Evolutionary conservation across 2,797 vertebrate species (phyloP), one percentile per base, ranked within the genome.

Genomic region (Microchirus variegatus): DNA sequence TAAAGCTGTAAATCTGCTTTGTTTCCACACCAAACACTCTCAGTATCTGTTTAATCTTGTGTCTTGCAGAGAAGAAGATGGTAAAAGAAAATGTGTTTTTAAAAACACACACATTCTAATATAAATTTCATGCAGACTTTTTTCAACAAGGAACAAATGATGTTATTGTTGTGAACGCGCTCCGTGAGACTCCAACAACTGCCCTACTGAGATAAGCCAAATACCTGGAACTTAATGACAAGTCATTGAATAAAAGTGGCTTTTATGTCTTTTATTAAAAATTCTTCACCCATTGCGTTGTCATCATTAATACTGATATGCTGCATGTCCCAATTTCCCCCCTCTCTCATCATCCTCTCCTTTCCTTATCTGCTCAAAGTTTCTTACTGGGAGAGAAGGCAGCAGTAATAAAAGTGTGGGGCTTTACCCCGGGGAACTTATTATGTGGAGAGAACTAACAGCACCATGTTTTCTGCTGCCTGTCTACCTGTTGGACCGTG

Each of bases 391-490:
- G 66, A n/a, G 78, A 76, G 51, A 67, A 73, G 73, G 71, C 74
- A 74, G 70, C 65, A 37, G 77, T 68, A 81, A 72, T 76, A 80
- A 82, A 46, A 78, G 64, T 80, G 69, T 77, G 48, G 75, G 71
- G 58, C 75, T 69, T 63, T 46, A 82, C 84, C 81, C 83, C 52
- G 15, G 85, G 86, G 87, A 90, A 82, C 86, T 84, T 89, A 82
- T 88, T 89, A 86, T 84, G 76, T 85, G 26, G 60, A 62, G 72
- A 89, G 77, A 87, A 87, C 78, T 84, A 88, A 83, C 73, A 40
- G 62, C 58, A 67, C 64, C 35, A 5, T 71, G 58, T 70, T 77
- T 81, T 73, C 58, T 70, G 70, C 59, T 62, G 83, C 63, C 55
- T 63, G 70, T 78, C 85, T 85, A 86, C 84, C 80, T 88, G 84